Conservation (phyloP, 1,140 invertebrate genomes). For the Amyelois transitella region DNA sequence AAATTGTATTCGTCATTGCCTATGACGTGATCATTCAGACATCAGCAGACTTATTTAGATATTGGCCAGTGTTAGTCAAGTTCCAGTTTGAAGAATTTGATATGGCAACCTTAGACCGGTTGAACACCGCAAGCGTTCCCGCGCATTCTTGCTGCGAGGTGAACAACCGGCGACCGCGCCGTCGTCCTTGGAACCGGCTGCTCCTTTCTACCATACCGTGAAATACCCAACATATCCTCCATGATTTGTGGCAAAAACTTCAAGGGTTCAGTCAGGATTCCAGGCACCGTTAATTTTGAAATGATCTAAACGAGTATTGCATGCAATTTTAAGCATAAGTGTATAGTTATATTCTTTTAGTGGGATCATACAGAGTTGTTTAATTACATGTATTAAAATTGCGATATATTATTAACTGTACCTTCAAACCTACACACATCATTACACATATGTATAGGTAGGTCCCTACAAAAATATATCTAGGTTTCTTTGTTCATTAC, state of each 20-base stretch:
- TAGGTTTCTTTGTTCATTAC: too few relatives aligned
- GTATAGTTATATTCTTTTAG: too few relatives aligned
- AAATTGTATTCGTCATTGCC: too few relatives aligned
- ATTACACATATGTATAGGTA: too few relatives aligned
- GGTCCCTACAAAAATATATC: too few relatives aligned
- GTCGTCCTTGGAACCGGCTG: slow-evolving; percentile 53
- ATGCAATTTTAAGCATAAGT: too few relatives aligned
- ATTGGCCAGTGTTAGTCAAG: slow-evolving; percentile 1
- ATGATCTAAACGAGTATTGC: too few relatives aligned
- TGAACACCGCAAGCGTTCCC: slow-evolving; percentile 35
- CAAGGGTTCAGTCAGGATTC: background rate
- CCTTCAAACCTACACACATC: too few relatives aligned
- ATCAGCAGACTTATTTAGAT: background rate
- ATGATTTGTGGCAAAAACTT: background rate
- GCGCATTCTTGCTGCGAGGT: slow-evolving; percentile 61
- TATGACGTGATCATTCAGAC: too few relatives aligned
- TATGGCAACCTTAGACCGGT: slow-evolving; percentile 13
- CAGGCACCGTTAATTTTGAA: background rate
- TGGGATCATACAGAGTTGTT: too few relatives aligned
- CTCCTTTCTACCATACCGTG: slow-evolving; percentile 44
- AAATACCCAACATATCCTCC: background rate
- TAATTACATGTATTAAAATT: too few relatives aligned
- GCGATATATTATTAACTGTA: too few relatives aligned
- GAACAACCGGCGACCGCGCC: slow-evolving; percentile 54
- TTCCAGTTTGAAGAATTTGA: slow-evolving; percentile 10